Base-by-base conservation (phyloP, 2,797 vertebrate genomes). In the Anabacerthia variegaticeps region DNA sequence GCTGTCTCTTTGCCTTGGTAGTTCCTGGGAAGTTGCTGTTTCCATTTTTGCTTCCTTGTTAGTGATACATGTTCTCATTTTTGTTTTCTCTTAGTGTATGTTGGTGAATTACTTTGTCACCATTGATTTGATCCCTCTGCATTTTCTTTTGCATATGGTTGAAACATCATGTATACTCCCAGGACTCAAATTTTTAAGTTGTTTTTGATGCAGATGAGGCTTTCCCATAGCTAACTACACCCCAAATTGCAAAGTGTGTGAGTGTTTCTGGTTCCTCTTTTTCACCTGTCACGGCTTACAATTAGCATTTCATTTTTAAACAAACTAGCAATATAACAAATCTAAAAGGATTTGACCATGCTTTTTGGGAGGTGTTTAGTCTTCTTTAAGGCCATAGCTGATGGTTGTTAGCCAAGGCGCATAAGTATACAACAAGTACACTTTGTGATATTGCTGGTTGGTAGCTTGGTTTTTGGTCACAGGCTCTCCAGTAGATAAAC, bases 401-500 rank as follows among this genome's bases (percentile, higher is more conserved):
- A 19, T 46, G 44, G 14, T 30, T 43, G 15, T 55, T 62, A 46
- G 23, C 24, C 23, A 78, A 36, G 36, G 22, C 30, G 2, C 4
- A 0, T 37, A 14, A 14, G 18, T 52, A 27, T 48, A 44, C 21
- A 44, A 2, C 3, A 49, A 22, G 5, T 74, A 28, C 6, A 10
- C 18, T 74, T 7, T 34, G 17, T 34, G 30, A 5, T 74, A n/a
- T 2, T 1, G 0, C 8, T 65, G 12, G 2, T 7, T 62, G 44
- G 22, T 46, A 62, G 49, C 8, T 10, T 16, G 7, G 0, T 18
- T 49, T 88, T 83, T 66, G 8, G 14, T 74, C 28, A 24, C 11
- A 30, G 14, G 12, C 6, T 62, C 2, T 74, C 39, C 24, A 16
- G 10, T 21, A 82, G 21, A 28, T 52, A 54, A 55, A 58, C n/a